Conservation (phyloP, 1,140 invertebrate species). For the Rhopalosiphum padi region DNA sequence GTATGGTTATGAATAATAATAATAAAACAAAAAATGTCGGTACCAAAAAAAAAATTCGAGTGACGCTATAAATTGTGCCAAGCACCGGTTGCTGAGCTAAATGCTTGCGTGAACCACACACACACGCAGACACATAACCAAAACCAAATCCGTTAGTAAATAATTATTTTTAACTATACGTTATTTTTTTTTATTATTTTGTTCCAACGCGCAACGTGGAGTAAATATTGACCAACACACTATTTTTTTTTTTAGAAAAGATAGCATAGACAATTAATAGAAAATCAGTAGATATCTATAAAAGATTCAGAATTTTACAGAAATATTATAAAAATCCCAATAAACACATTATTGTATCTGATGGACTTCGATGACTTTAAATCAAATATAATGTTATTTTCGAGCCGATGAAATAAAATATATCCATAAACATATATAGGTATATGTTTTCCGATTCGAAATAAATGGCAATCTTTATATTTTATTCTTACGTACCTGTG, state of each 20-base stretch:
- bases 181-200: neutral
- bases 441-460: neutral
- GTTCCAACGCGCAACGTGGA: neutral
- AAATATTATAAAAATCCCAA: neutral
- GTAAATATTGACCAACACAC: neutral
- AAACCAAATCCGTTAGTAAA: neutral
- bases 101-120: neutral
- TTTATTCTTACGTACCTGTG: neutral
- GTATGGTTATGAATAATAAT: constrained; percentile 16
- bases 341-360: neutral
- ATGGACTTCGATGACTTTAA: neutral
- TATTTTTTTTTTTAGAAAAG: neutral
- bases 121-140: neutral
- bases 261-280: neutral
- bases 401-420: neutral
- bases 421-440: neutral
- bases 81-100: neutral
- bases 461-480: neutral
- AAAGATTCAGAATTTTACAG: neutral
- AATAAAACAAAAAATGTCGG: neutral
- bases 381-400: neutral
- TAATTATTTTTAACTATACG: constrained; percentile 17
- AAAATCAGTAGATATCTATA: neutral
- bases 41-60: neutral
- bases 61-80: neutral